These are phyloP conservation scores for Lasioglossum zephyrum DNA, from an alignment of 2,888 invertebrate species.

Conservation along the genomic window DNA sequence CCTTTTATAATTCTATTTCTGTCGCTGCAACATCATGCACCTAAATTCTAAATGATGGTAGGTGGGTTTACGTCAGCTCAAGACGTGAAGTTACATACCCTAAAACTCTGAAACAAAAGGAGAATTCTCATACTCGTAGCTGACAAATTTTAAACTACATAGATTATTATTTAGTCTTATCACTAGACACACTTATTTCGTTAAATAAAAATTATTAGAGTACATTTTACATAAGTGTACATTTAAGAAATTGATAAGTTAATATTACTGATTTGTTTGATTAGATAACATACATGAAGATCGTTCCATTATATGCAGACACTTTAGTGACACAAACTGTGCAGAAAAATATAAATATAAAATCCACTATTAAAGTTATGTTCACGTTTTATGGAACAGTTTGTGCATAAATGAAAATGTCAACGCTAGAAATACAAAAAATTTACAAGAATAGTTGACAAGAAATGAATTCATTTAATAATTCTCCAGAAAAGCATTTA, in stretches of 20 bases:
- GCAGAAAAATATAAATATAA: no score
- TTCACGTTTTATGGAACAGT: no score
- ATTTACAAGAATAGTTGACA: not conserved
- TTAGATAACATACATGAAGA: no score
- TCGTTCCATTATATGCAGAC: no score
- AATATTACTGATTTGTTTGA: no score
- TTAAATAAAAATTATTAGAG: not conserved
- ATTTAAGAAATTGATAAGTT: no score
- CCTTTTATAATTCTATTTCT: not conserved
- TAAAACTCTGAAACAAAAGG: not conserved
- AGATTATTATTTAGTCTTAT: no score
- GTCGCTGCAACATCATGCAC: not conserved
- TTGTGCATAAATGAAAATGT: no score
- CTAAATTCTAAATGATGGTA: not conserved
- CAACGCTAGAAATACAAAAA: no score
- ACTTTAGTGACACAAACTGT: no score
- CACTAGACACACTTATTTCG: not conserved
- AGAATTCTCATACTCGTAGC: not conserved
- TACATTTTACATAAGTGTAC: not conserved
- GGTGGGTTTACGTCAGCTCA: not conserved
- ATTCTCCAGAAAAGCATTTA: not conserved
- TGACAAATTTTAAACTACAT: not conserved
- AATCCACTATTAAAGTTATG: no score
- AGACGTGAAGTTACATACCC: not conserved
- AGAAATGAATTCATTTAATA: not conserved